Percentiles rank a stretch among this genome's conserved stretches.
Evolutionary conservation across 2,113 vertebrate genomes (phyloP).

Genomic region (Limnothrissa miodon): DNA sequence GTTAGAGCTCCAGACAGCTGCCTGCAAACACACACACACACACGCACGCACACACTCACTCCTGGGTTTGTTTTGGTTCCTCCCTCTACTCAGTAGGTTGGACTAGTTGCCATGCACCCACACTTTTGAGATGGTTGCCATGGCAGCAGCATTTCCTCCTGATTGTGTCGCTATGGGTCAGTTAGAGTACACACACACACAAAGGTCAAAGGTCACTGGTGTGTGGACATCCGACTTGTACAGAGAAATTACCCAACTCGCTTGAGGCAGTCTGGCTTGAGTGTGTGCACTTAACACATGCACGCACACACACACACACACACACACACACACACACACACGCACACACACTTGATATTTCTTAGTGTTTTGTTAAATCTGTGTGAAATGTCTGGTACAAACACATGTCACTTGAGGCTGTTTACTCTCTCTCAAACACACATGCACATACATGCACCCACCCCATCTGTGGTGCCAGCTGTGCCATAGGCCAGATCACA

Average conservation of each 20-base stretch:
- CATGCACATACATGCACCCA: too few species aligned
- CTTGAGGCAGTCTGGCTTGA: background rate
- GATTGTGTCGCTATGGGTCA: background rate
- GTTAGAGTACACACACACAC: background rate
- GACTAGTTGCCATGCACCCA: background rate
- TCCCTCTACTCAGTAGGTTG: background rate
- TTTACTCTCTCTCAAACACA: constrained; percentile 32
- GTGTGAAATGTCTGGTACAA: constrained; percentile 39
- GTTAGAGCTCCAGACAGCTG: background rate
- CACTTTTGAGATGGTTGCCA: background rate
- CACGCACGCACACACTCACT: constrained; percentile 3
- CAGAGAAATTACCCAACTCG: background rate
- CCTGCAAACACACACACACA: background rate
- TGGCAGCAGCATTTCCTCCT: background rate
- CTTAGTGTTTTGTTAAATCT: constrained; percentile 38
- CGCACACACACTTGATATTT: constrained; percentile 36
- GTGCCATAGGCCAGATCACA: constrained; percentile 28
- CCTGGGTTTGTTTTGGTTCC: background rate
- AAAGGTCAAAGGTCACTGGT: background rate
- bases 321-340: background rate
- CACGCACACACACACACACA: background rate
- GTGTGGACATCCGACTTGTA: background rate
- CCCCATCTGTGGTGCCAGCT: constrained; percentile 22
- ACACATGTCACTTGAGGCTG: constrained; percentile 43
- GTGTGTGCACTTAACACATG: background rate